Base-by-base conservation (phyloP, 2,113 vertebrate species). In the Spizaetus ornatus region DNA sequence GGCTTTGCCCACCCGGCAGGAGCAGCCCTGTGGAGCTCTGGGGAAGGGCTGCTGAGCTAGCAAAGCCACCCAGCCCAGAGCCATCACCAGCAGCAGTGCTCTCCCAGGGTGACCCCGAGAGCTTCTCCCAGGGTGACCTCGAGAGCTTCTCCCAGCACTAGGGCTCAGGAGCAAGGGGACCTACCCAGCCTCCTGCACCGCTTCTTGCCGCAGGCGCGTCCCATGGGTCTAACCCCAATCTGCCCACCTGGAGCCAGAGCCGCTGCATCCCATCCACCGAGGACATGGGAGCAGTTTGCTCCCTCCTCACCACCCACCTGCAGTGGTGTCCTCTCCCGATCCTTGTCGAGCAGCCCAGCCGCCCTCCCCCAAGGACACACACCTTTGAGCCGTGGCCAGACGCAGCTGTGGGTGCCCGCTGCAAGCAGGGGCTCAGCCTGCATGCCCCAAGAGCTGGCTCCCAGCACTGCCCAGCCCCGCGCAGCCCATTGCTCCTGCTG, bases 191-290 rank as follows among this genome's bases (percentile, higher is more conserved):
- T 16, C 22, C 36, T 27, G 14, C 67, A 38, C 69, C 2, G 0
- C 23, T 63, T 61, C 18, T 69, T 0, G 0, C 17, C 1, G 0
- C 48, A 20, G 16, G 32, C 4, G 1, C 13, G 1, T n/a, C 42
- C 36, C 23, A 0, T 7, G 50, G 45, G 29, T 59, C 71, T 36
- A 10, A 52, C 36, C 36, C 36, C 34, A 23, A 26, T 3, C 42
- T 43, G 40, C 29, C 38, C 48, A 26, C 0, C 0, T 3, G 5
- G 40, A 62, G 86, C 27, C 1, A 1, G 36, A 62, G 59, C 40
- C 0, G 0, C 80, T 21, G 59, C 2, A 3, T 34, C 53, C 31
- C 3, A 0, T 34, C 27, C 26, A 34, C 15, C 2, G 0, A 36
- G 40, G 21, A 32, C 15, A 16, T 1, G 3, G n/a, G n/a, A 23